Evolutionary conservation across 2,888 invertebrate genomes (phyloP).

Genomic region (Eupithecia tripunctaria): DNA sequence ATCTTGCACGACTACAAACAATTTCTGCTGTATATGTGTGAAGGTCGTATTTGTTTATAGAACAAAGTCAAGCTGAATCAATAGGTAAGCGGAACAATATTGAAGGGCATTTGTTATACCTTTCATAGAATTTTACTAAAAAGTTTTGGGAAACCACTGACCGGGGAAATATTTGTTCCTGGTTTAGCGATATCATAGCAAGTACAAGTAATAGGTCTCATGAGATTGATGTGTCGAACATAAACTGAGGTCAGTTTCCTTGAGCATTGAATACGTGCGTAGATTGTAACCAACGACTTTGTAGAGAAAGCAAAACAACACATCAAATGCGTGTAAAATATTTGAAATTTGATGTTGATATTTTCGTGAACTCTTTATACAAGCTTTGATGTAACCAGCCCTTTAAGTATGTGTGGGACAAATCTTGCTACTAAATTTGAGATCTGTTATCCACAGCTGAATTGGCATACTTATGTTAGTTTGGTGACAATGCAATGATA

Average conservation of each 20-base stretch:
- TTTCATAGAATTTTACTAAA: not conserved
- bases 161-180: not conserved
- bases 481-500: too few relatives aligned
- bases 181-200: not conserved
- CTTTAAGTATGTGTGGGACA: too few relatives aligned
- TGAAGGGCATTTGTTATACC: not conserved
- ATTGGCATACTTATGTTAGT: too few relatives aligned
- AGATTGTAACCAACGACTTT: not conserved
- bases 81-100: conserved; percentile 7
- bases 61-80: conserved; percentile 12
- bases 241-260: not conserved
- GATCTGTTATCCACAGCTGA: too few relatives aligned
- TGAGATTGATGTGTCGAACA: not conserved
- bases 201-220: not conserved
- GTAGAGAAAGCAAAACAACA: not conserved
- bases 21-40: conserved; percentile 6
- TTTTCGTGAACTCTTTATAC: not conserved
- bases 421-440: too few relatives aligned
- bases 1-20: too few relatives aligned
- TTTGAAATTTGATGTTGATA: not conserved
- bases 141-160: not conserved
- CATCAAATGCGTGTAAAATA: not conserved
- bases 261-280: not conserved
- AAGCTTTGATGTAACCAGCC: too few relatives aligned
- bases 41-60: conserved; percentile 29